Evolutionary conservation across 2,113 vertebrate species (phyloP), one percentile per base, ranked within the genome.

Genomic region (Motacilla alba): DNA sequence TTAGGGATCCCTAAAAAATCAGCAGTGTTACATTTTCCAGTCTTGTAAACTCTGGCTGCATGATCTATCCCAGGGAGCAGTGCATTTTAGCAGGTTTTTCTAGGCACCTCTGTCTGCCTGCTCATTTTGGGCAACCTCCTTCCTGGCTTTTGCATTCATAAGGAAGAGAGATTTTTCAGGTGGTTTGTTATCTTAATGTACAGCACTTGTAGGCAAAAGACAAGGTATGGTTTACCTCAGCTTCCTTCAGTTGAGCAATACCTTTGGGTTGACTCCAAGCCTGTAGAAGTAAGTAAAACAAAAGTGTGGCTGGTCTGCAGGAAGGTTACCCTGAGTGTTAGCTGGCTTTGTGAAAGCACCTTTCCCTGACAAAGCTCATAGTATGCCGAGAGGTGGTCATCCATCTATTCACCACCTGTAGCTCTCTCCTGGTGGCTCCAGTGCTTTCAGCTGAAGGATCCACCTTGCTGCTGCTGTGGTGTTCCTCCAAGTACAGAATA

Each of bases 401-500:
- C 17, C 33, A 15, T 20, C 52, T 62, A 0, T 43, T 76, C 46
- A 49, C 62, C 41, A 37, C 12, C 13, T 69, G 20, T 18, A 81
- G 15, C 60, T 87, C 10, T 33, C n/a, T 79, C 9, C 46, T 77
- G 2, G 1, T 55, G 27, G 43, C 20, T 55, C 15, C 39, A 77
- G 21, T 8, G 63, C 33, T 83, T 90, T 62, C 53, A 85, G 35
- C 33, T 55, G 67, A 56, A 53, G 43, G 23, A 21, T 46, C 17
- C 19, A 41, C 30, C 15, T 67, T 0, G 0, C 44, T 4, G 0
- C 44, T 28, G 24, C 44, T 30, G 67, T 1, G 0, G 22, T 88
- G 39, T 82, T 84, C 85, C 89, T 70, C 27, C 19, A 53, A 49
- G n/a, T 17, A 21, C 33, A 58, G 10, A 72, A 44, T 84, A 72